Base-by-base conservation (phyloP, 2,888 invertebrate species). In the Geotrupes spiniger region DNA sequence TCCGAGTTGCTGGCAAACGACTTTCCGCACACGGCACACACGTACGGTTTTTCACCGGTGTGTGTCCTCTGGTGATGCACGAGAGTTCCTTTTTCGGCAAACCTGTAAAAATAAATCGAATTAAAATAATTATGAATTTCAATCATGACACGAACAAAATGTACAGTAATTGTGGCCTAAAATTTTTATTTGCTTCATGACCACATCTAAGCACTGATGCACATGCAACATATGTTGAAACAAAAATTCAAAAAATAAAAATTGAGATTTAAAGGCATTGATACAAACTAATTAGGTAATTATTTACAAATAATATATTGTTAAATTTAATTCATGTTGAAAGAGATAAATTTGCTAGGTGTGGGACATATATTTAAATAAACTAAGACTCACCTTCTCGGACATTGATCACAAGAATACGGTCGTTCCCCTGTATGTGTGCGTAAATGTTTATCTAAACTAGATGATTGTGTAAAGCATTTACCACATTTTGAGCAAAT, bases 381-480 rank as follows among this genome's bases (percentile, higher is more conserved):
- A 21, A 40, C 8, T 17, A 21, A 21, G n/a, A 33, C n/a, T 41
- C 51, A 61, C 60, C 59, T 52, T 53, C 59, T 63, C 2, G 57
- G 57, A 49, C 65, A 64, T 36, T 52, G 54, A 4, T 57, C 51
- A 47, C 65, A 65, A 26, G 53, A 44, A 40, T 58, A 63, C 4
- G 64, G 63, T 16, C 56, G 57, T 46, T 61, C 54, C 4, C 60
- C 62, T 1, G 54, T 57, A 42, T 65, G 65, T 6, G 57, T 61
- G 10, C 63, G 56, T 3, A 52, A 42, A 49, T 68, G 68, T 40
- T 66, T 64, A 41, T 60, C 58, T 11, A 68, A 54, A 42, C 60
- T 62, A 1, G 62, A 61, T 1, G 63, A 63, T 42, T 68, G 66
- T 4, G 65, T 64, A 46, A 66, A 68, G 21, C 59, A 49, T 45